These are phyloP conservation scores for Sarcophaga peregrina DNA, from an alignment of 1,140 invertebrate genomes.

Conservation along the genomic window DNA sequence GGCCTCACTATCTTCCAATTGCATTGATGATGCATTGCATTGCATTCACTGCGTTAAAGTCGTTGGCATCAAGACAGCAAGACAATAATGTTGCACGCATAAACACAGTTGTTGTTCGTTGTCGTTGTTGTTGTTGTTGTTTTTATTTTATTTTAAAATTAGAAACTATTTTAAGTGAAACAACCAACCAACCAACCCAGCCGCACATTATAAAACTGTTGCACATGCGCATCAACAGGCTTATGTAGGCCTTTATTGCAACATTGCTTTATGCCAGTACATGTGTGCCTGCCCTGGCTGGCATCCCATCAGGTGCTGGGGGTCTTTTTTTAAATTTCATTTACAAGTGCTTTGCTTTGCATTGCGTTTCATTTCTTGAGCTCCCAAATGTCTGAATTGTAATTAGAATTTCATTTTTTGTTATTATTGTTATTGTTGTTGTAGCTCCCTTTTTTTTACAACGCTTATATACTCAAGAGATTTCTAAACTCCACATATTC, in stretches of 20 bases:
- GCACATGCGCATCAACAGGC: not conserved
- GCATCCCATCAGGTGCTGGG: slow-evolving; percentile 4
- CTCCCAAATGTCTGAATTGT: slow-evolving; percentile 21
- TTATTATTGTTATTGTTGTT: too few species aligned
- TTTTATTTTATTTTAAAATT: slow-evolving; percentile 3
- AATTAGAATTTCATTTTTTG: not conserved
- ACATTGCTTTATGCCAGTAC: not conserved
- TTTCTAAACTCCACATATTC: too few species aligned
- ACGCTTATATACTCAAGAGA: too few species aligned
- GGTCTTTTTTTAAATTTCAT: slow-evolving; percentile 4
- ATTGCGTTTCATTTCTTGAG: not conserved
- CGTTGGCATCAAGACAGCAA: not conserved
- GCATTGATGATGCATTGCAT: too few species aligned
- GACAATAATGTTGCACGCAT: not conserved
- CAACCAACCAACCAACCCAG: not conserved
- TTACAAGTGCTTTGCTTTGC: not conserved
- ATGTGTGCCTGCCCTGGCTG: not conserved
- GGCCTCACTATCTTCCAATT: too few species aligned
- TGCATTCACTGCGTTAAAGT: not conserved
- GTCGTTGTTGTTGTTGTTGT: too few species aligned
- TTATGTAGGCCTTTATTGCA: not conserved
- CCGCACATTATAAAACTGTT: not conserved
- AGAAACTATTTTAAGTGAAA: slow-evolving; percentile 17
- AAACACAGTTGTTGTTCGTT: too few species aligned
- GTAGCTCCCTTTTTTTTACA: too few species aligned